These are phyloP conservation scores for Forpus xanthops DNA, from an alignment of 2,797 vertebrate genomes.

Conservation along the genomic window DNA sequence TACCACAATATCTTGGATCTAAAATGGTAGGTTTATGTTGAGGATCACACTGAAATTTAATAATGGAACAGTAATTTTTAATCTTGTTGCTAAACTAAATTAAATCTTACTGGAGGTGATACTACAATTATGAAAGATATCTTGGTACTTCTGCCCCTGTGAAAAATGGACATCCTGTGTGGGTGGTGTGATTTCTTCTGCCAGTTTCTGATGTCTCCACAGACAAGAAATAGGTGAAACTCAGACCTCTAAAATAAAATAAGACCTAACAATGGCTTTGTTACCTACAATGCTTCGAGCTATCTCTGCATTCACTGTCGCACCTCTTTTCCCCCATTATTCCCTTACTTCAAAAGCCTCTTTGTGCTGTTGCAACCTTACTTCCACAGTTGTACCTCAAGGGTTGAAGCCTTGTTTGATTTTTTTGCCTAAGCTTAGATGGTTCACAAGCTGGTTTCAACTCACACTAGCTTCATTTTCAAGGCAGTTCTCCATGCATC, in stretches of 20 bases:
- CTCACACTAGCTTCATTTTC: not conserved
- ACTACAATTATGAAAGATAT: not conserved
- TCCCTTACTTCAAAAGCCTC: not conserved
- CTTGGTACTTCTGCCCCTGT: not conserved
- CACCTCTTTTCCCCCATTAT: not conserved
- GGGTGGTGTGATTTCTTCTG: not conserved
- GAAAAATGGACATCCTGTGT: not conserved
- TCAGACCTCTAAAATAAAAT: not conserved
- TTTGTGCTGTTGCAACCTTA: not conserved
- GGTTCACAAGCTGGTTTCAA: not conserved
- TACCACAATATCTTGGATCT: not conserved
- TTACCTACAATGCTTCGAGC: not conserved
- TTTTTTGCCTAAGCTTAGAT: not conserved
- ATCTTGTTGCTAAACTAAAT: not conserved
- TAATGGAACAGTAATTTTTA: not conserved
- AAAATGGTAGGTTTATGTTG: not conserved
- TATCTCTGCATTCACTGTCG: not conserved
- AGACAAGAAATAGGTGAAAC: not conserved
- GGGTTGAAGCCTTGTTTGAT: not conserved
- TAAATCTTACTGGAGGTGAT: not conserved
- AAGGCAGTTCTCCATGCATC: not conserved
- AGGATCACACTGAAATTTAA: not conserved
- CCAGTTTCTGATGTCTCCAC: not conserved
- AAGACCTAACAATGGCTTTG: not conserved
- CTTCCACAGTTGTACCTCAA: not conserved